Conservation (phyloP, 2,888 invertebrate genomes). For the Aphodius granarius region DNA sequence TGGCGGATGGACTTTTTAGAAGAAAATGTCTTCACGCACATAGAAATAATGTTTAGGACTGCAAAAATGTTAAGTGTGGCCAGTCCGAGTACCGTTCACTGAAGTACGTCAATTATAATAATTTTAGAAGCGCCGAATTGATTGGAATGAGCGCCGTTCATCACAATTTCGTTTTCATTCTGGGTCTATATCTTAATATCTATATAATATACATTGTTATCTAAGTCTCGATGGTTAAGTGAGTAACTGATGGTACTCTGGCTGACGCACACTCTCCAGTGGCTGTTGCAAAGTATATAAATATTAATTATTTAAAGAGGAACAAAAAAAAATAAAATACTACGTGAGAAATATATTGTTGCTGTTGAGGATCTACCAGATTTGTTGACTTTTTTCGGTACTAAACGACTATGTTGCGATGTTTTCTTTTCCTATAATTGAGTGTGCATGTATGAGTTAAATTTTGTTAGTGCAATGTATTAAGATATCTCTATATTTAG, state of each 20-base stretch:
- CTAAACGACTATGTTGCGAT: constrained; percentile 42
- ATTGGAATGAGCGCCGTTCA: background rate
- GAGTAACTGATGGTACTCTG: constrained; percentile 41
- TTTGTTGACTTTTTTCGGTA: constrained; percentile 30
- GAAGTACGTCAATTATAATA: constrained; percentile 46
- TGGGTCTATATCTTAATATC: background rate
- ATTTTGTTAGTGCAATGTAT: background rate
- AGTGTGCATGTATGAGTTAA: constrained; percentile 33
- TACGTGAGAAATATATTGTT: constrained; percentile 13
- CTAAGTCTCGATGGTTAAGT: background rate
- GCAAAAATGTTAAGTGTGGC: constrained; percentile 47
- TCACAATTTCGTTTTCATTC: background rate
- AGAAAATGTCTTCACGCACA: constrained; percentile 51
- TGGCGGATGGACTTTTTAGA: constrained; percentile 43
- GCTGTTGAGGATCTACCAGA: constrained; percentile 7
- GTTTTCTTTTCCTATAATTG: constrained; percentile 25
- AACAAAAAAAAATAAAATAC: constrained; percentile 1
- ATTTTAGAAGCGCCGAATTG: constrained; percentile 24
- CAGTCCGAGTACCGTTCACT: constrained; percentile 44
- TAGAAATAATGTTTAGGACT: constrained; percentile 53
- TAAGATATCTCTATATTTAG: background rate
- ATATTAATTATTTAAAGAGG: constrained; percentile 37
- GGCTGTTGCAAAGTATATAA: constrained; percentile 54
- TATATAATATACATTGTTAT: background rate
- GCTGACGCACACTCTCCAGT: constrained; percentile 48